These are phyloP conservation scores for Isichthys henryi DNA, from an alignment of 2,113 vertebrate genomes.

Conservation along the genomic window DNA sequence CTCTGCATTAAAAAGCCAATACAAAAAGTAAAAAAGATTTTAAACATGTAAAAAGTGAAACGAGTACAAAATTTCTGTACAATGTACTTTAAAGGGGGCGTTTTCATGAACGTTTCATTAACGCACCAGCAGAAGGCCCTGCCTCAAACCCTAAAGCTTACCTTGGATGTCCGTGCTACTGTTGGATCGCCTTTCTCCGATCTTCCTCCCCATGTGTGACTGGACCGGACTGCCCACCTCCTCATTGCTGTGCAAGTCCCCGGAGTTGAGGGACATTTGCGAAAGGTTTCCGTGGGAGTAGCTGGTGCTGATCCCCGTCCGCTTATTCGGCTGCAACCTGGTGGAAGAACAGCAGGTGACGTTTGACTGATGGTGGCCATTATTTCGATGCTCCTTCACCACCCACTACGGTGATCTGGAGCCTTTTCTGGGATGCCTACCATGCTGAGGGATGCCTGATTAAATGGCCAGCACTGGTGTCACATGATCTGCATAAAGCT, in stretches of 20 bases:
- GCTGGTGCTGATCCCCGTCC: slow-evolving; percentile 56
- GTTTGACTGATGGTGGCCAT: neutral
- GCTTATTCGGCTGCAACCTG: slow-evolving; percentile 67
- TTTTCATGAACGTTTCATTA: neutral
- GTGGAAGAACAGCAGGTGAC: neutral
- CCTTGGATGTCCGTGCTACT: slow-evolving; percentile 78
- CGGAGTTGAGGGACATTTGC: slow-evolving; percentile 61
- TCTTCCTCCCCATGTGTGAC: slow-evolving; percentile 64
- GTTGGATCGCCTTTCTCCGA: slow-evolving; percentile 74
- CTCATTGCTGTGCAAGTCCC: slow-evolving; percentile 67
- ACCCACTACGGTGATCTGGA: neutral
- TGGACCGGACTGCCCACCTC: slow-evolving; percentile 67
- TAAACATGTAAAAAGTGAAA: neutral
- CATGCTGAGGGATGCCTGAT: neutral
- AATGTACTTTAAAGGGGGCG: no score
- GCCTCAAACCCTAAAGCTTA: slow-evolving; percentile 37
- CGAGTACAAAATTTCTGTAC: neutral
- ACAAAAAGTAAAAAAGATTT: neutral
- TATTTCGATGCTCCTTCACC: neutral
- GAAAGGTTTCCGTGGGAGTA: slow-evolving; percentile 73
- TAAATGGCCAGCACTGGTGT: neutral
- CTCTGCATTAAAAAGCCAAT: neutral
- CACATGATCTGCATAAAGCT: neutral
- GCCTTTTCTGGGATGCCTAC: neutral
- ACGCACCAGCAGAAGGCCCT: neutral